A percentile compares a stretch with the other conserved stretches of the same genome.
These are phyloP conservation scores for Aleiodes alternator DNA, from an alignment of 2,888 invertebrate genomes.

Conservation along the genomic window DNA sequence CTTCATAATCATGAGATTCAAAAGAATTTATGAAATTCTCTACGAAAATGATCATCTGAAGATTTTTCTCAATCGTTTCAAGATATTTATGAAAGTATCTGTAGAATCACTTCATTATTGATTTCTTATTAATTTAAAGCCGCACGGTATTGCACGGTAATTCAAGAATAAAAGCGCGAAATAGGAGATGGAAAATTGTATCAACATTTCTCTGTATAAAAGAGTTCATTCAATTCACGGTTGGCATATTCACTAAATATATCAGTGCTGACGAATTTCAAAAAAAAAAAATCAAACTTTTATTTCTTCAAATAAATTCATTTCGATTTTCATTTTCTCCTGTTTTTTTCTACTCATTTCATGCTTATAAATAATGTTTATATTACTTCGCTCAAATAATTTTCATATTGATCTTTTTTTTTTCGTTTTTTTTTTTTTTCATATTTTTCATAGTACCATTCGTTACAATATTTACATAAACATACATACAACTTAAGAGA, in stretches of 20 bases:
- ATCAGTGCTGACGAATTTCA: slow-evolving; percentile 11
- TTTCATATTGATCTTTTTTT: slow-evolving; percentile 62
- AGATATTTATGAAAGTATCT: slow-evolving; percentile 37
- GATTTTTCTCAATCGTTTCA: too few species aligned
- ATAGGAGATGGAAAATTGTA: slow-evolving; percentile 36
- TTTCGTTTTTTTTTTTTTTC: slow-evolving; percentile 57
- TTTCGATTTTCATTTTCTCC: slow-evolving; percentile 38
- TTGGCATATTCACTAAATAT: slow-evolving; percentile 45
- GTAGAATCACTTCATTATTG: neutral
- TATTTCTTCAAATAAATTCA: slow-evolving; percentile 47
- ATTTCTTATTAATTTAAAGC: neutral
- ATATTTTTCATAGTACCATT: slow-evolving; percentile 64
- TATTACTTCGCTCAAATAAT: slow-evolving; percentile 64
- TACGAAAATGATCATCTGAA: too few species aligned
- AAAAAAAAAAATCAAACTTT: neutral
- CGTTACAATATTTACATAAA: slow-evolving; percentile 73
- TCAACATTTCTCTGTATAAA: slow-evolving; percentile 33
- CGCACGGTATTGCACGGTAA: neutral
- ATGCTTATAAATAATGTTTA: slow-evolving; percentile 69
- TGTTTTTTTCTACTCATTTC: slow-evolving; percentile 39
- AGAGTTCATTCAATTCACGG: slow-evolving; percentile 48
- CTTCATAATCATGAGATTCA: too few species aligned
- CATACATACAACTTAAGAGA: slow-evolving; percentile 70
- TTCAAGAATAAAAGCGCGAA: slow-evolving; percentile 53
- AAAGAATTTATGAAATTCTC: neutral